Conservation (phyloP, 64 coral and sea anemone genomes). For the Montipora foliosa region DNA sequence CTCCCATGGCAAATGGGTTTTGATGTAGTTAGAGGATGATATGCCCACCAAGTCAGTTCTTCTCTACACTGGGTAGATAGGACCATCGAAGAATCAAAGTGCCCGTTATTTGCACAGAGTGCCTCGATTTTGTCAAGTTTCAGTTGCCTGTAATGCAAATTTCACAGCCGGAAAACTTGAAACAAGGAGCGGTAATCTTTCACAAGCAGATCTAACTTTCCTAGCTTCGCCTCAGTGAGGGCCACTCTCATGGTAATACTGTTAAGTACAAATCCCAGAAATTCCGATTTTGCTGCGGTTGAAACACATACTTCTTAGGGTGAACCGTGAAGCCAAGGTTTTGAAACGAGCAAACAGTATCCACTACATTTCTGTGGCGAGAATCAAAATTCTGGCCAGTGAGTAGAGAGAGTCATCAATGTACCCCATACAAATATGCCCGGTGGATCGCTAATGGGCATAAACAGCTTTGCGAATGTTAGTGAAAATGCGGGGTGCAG, state of each 20-base stretch:
- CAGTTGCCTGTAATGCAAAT: constrained; percentile 16
- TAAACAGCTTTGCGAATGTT: not conserved
- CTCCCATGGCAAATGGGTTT: constrained; percentile 27
- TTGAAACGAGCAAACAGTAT: constrained; percentile 7
- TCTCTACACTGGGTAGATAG: not conserved
- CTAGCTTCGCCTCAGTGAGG: not conserved
- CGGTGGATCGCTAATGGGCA: not conserved
- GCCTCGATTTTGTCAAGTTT: not conserved
- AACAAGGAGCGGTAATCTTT: constrained; percentile 12
- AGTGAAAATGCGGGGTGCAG: not conserved
- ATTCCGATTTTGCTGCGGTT: no score
- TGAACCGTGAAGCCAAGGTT: constrained; percentile 20
- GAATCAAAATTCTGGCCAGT: not conserved
- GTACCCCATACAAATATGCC: not conserved
- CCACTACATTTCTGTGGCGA: not conserved
- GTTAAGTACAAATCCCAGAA: not conserved
- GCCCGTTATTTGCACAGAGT: not conserved
- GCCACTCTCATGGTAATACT: not conserved
- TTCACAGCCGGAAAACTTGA: constrained; percentile 30
- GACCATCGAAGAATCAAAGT: not conserved
- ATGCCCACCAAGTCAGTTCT: constrained; percentile 42
- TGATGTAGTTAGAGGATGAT: not conserved
- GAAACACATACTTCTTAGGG: constrained; percentile 5
- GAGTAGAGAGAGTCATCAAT: not conserved
- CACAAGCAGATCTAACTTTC: constrained; percentile 28